Conservation (phyloP, 2,797 vertebrate genomes). For the Merluccius polli region DNA sequence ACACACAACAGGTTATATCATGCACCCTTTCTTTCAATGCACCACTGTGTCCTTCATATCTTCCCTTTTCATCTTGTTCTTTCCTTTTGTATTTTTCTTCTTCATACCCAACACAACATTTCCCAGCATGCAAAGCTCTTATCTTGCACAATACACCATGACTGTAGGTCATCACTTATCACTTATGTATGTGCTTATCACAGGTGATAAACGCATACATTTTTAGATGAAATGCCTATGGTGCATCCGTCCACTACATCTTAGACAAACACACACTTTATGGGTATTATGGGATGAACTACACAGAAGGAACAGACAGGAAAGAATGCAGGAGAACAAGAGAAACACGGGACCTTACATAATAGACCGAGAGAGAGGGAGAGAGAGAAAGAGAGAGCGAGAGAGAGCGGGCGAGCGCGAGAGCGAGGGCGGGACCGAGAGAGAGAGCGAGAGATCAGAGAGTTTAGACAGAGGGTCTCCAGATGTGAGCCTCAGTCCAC, state of each 20-base stretch:
- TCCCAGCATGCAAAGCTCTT: neutral
- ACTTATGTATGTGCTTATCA: too few species aligned
- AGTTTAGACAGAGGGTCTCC: slow-evolving; percentile 45
- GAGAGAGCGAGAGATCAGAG: slow-evolving; percentile 26
- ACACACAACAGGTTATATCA: neutral
- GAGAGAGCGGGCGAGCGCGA: slow-evolving; percentile 40
- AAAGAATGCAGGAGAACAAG: slow-evolving; percentile 20
- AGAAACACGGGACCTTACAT: neutral
- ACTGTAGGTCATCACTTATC: too few species aligned
- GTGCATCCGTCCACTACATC: neutral
- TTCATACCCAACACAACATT: neutral
- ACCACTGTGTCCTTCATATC: neutral
- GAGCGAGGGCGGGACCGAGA: slow-evolving; percentile 31
- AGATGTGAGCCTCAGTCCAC: slow-evolving; percentile 59
- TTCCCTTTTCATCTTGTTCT: neutral
- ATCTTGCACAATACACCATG: neutral
- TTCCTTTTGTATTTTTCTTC: neutral
- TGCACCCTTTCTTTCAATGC: neutral
- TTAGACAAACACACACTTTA: neutral
- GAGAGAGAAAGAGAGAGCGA: slow-evolving; percentile 34
- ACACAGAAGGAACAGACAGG: slow-evolving; percentile 15
- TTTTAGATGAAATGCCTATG: neutral
- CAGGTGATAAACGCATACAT: neutral
- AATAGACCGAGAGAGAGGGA: slow-evolving; percentile 9
- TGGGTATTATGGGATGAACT: neutral